Evolutionary conservation across 2,797 vertebrate genomes (phyloP), one percentile per base, ranked within the genome.

Genomic region (Sebastes iracundus): DNA sequence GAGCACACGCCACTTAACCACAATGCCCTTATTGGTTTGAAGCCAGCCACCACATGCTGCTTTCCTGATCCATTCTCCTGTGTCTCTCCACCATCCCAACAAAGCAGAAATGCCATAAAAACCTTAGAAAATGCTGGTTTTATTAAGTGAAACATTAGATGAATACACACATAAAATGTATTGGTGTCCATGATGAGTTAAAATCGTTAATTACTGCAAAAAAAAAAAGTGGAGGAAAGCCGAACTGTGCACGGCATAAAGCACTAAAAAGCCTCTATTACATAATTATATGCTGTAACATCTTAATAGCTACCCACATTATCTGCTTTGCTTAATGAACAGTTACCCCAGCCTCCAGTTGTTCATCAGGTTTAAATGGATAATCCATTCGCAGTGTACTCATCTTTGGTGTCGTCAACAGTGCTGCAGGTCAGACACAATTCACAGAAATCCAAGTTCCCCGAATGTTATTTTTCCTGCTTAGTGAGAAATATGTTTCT

Each of bases 211-310:
- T 77, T 83, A 70, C 52, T n/a, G 64, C 4, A 20, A 49, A 20
- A 49, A 67, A 60, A 42, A 70, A 60, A 76, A 81, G 55, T 35
- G 18, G 69, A 78, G 32, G 68, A 62, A 65, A 38, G 67, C 52
- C 69, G 18, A 27, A 68, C 56, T 28, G 52, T 64, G 66, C 72
- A 38, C 22, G 3, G n/a, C 49, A 80, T 79, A 80, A 88, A 83
- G 62, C 27, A 64, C 68, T 58, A 77, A 79, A 90, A 87, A 85
- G 33, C 72, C 23, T 11, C 23, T 79, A 80, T 88, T 91, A 66
- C 59, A 72, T 87, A 82, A 87, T 87, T 77, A 84, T 79, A 86
- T 82, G 73, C 71, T 86, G 81, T 75, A 80, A 84, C 75, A 66
- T 84, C 59, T 81, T 84, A 83, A 90, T 72, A 85, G 66, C 83